A percentile compares a stretch with the other conserved stretches of the same genome.
Conservation (phyloP, 2,797 vertebrate species). For the Melanotaenia boesemani region DNA sequence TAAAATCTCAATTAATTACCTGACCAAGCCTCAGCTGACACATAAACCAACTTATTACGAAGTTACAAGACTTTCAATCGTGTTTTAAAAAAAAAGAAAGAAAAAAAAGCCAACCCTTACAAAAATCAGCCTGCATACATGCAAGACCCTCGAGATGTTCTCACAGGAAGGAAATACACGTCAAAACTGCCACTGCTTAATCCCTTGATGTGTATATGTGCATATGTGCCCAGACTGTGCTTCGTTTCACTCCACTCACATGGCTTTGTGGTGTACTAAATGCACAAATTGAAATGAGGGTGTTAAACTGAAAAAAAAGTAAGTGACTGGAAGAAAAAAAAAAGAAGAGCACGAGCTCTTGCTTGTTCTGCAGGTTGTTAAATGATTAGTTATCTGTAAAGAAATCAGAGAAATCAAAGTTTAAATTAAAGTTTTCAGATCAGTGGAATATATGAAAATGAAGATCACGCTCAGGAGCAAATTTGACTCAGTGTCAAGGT, state of each 20-base stretch:
- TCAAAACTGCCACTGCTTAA: slow-evolving; percentile 22
- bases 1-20: neutral
- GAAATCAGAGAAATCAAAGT: neutral
- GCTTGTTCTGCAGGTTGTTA: neutral
- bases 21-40: neutral
- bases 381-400: neutral
- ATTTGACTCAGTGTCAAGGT: slow-evolving; percentile 40
- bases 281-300: slow-evolving; percentile 14
- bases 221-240: slow-evolving; percentile 36
- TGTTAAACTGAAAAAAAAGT: slow-evolving; percentile 22
- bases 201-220: slow-evolving; percentile 15
- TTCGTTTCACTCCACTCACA: neutral
- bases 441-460: slow-evolving; percentile 55
- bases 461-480: slow-evolving; percentile 13
- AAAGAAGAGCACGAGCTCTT: neutral
- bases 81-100: neutral
- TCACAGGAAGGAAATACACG: slow-evolving; percentile 77
- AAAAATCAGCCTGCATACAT: slow-evolving; percentile 18
- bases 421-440: neutral
- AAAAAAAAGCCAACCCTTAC: slow-evolving; percentile 25
- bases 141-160: slow-evolving; percentile 55
- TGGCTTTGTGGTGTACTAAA: slow-evolving; percentile 50
- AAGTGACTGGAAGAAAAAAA: no score
- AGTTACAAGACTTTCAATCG: neutral
- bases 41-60: neutral